Evolutionary conservation across 2,888 invertebrate species (phyloP).

Genomic region (Mechanitis mazaeus): DNA sequence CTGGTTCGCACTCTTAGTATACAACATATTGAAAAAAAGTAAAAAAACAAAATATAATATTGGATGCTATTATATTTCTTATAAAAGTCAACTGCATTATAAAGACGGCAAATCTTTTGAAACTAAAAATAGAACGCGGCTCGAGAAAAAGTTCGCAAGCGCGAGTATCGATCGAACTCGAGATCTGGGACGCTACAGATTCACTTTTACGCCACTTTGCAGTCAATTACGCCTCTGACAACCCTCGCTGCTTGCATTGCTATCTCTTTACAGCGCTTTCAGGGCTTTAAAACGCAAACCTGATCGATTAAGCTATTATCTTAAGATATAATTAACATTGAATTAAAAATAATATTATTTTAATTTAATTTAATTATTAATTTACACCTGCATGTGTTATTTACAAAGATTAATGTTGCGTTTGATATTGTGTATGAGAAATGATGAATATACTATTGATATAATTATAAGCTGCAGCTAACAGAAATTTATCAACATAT

Average conservation of each 20-base stretch:
- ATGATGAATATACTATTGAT: no score
- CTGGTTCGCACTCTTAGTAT: no score
- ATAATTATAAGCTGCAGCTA: no score
- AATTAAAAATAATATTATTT: no score
- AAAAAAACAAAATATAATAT: background rate
- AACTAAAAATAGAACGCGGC: constrained; percentile 7
- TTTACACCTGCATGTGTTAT: no score
- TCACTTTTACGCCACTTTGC: constrained; percentile 21
- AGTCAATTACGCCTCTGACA: constrained; percentile 18
- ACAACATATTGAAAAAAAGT: no score
- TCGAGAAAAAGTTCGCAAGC: constrained; percentile 7
- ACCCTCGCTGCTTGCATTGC: constrained; percentile 5
- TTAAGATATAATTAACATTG: no score
- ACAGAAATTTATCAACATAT: background rate
- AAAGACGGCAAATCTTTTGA: constrained; percentile 4
- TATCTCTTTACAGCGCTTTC: background rate
- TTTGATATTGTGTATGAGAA: no score
- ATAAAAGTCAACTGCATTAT: constrained; percentile 1
- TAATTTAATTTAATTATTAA: no score
- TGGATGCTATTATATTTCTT: background rate
- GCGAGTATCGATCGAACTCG: constrained; percentile 21
- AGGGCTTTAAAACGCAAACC: background rate
- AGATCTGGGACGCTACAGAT: constrained; percentile 16
- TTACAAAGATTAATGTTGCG: background rate
- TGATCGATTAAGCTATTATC: background rate